Conservation (phyloP, 2,113 vertebrate species). For the Lates calcarifer region DNA sequence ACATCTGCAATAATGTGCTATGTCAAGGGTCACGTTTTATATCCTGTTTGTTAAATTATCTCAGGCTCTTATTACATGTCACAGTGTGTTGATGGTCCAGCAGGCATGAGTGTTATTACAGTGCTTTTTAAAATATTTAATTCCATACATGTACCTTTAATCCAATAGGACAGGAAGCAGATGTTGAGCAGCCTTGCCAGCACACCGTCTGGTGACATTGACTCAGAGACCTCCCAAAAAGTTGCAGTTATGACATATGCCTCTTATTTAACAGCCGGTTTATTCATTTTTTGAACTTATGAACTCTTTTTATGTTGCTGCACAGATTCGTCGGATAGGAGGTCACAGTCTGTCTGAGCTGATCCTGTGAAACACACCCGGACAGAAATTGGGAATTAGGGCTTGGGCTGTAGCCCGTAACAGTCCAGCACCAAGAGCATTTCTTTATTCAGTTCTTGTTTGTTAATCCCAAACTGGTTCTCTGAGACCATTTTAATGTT, state of each 20-base stretch:
- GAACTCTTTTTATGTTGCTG: neutral
- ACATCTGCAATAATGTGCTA: constrained; percentile 15
- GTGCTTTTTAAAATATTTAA: neutral
- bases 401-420: neutral
- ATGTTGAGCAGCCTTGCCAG: constrained; percentile 41
- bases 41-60: constrained; percentile 19
- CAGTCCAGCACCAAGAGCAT: constrained; percentile 12
- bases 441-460: constrained; percentile 20
- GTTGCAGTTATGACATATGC: constrained; percentile 40
- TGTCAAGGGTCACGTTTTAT: constrained; percentile 12
- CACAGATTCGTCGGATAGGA: neutral
- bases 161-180: constrained; percentile 18
- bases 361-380: constrained; percentile 45
- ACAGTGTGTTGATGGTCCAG: neutral
- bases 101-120: neutral
- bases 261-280: constrained; percentile 32
- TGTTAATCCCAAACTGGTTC: constrained; percentile 21
- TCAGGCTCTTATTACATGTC: neutral
- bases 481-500: neutral
- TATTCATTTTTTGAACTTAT: constrained; percentile 10
- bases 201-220: constrained; percentile 33
- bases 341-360: constrained; percentile 1
- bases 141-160: constrained; percentile 16
- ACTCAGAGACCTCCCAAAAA: constrained; percentile 26
- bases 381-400: constrained; percentile 30